Percentiles rank a stretch among this genome's conserved stretches.
phyloP scores from a whole-genome alignment of 2,888 invertebrate genomes.

The Cenopis cana region DNA sequence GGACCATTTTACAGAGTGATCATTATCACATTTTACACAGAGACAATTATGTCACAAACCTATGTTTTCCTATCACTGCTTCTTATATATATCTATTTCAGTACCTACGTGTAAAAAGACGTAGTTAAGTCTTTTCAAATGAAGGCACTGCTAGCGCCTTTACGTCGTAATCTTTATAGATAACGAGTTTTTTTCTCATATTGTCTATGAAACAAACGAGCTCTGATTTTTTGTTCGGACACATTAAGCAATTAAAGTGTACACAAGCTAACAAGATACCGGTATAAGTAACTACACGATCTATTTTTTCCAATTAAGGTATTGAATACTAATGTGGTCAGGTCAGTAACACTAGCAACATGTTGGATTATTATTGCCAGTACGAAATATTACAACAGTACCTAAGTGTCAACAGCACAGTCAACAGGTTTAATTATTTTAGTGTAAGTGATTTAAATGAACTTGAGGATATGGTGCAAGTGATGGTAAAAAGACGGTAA shows the following conservation, averaged over 20 bases:
- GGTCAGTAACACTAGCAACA: background rate
- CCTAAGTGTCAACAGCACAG: slow-evolving; percentile 30
- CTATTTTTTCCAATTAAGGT: slow-evolving; percentile 31
- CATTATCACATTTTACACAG: no score
- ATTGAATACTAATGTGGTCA: slow-evolving; percentile 26
- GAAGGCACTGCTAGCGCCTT: background rate
- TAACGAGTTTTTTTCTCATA: background rate
- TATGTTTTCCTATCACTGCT: no score
- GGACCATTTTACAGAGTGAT: no score
- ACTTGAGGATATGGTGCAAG: slow-evolving; percentile 7
- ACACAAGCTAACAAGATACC: slow-evolving; percentile 14
- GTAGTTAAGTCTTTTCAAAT: background rate
- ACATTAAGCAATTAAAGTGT: slow-evolving; percentile 14
- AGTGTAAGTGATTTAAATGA: slow-evolving; percentile 18
- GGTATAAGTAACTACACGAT: slow-evolving; percentile 8
- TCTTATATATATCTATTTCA: no score
- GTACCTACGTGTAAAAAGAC: no score
- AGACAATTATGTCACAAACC: no score
- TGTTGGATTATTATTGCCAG: slow-evolving; percentile 24
- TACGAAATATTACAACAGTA: slow-evolving; percentile 32
- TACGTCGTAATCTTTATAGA: background rate
- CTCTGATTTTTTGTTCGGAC: slow-evolving; percentile 22
- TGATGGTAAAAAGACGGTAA: background rate
- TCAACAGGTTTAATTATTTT: slow-evolving; percentile 33
- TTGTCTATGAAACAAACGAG: slow-evolving; percentile 6